Evolutionary conservation across 1,140 invertebrate genomes (phyloP).

Genomic region (Ostrea denselamellosa): DNA sequence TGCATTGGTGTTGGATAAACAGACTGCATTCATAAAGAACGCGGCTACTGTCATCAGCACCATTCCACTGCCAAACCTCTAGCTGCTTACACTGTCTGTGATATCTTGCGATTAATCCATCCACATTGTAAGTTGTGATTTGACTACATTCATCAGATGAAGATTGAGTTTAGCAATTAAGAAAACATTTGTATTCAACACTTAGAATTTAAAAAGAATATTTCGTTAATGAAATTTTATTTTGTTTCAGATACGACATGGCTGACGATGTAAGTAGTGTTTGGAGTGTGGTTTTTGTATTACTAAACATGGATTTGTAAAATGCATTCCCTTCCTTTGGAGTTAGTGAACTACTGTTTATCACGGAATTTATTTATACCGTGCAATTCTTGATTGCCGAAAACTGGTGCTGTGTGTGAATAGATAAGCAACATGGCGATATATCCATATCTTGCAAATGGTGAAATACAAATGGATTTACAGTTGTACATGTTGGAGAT

Average conservation of each 20-base stretch:
- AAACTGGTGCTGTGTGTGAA: background rate
- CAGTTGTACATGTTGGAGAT: too few relatives aligned
- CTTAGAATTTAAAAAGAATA: background rate
- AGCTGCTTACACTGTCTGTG: background rate
- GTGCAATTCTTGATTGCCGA: background rate
- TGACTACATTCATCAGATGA: too few relatives aligned
- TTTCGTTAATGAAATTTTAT: slow-evolving; percentile 37
- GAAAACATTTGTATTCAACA: too few relatives aligned
- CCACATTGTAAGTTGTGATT: background rate
- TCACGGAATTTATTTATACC: background rate
- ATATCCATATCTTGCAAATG: background rate
- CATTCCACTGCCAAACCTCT: slow-evolving; percentile 17
- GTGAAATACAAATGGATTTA: too few relatives aligned
- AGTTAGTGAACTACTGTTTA: background rate
- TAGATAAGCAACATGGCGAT: background rate
- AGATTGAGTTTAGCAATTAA: too few relatives aligned
- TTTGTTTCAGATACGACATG: slow-evolving; percentile 57
- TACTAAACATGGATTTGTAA: background rate
- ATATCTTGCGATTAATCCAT: slow-evolving; percentile 17
- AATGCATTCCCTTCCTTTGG: slow-evolving; percentile 32
- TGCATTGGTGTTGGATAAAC: slow-evolving; percentile 13
- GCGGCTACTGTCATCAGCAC: background rate
- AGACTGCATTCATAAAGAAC: slow-evolving; percentile 16
- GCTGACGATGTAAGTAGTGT: slow-evolving; percentile 56
- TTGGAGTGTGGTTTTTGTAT: slow-evolving; percentile 29